phyloP scores from a whole-genome alignment of 2,888 invertebrate species.

The Eupithecia centaureata region DNA sequence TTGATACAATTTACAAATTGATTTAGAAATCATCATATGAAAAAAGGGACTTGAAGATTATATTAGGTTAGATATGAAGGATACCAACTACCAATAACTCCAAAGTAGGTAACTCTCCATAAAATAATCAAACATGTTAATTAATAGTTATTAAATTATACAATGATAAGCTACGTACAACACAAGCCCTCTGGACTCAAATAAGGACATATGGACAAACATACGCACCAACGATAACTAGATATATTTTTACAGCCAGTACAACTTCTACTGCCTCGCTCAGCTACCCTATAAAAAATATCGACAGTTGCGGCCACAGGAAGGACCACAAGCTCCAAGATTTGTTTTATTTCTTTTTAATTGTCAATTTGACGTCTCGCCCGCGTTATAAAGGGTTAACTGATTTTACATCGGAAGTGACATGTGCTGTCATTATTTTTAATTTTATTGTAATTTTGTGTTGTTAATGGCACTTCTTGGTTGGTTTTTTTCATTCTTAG shows the following conservation, averaged over 20 bases:
- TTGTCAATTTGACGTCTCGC: conserved; percentile 64
- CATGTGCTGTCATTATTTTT: conserved; percentile 81
- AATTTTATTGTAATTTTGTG: conserved; percentile 63
- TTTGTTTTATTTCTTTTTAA: conserved; percentile 84
- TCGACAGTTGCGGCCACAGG: conserved; percentile 79
- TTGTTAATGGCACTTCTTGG: conserved; percentile 40
- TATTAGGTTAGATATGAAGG: no score
- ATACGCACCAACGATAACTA: not conserved
- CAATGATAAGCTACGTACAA: not conserved
- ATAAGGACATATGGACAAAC: not conserved
- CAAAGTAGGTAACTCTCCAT: no score
- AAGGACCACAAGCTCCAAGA: conserved; percentile 56
- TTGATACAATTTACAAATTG: no score
- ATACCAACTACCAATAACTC: no score
- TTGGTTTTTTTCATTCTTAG: conserved; percentile 39
- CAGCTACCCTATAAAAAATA: conserved; percentile 49
- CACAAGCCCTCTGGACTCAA: not conserved
- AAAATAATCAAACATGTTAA: no score
- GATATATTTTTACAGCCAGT: not conserved
- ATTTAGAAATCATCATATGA: no score
- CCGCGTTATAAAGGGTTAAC: conserved; percentile 67
- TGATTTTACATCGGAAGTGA: conserved; percentile 80
- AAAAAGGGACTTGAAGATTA: no score
- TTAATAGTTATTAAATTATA: not conserved
- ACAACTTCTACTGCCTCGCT: not conserved